Evolutionary conservation across 2,888 invertebrate genomes (phyloP).

Genomic region (Hylaea fasciaria): DNA sequence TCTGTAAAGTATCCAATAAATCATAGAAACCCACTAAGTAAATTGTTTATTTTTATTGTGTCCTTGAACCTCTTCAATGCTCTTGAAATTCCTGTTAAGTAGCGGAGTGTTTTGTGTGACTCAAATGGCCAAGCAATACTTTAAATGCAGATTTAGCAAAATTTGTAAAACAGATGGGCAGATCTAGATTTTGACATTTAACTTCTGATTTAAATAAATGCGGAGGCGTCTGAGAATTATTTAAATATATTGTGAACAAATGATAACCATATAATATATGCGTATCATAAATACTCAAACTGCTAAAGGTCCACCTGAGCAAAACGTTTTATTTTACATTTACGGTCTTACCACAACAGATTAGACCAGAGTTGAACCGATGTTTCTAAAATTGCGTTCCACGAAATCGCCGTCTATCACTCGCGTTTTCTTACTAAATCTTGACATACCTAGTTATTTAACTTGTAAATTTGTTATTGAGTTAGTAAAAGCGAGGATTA

Average conservation of each 20-base stretch:
- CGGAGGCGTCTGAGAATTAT: conserved; percentile 25
- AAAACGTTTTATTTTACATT: too few relatives aligned
- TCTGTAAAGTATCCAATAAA: too few relatives aligned
- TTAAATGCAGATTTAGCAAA: conserved; percentile 12
- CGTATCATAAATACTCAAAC: neutral
- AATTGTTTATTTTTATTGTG: neutral
- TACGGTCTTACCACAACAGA: too few relatives aligned
- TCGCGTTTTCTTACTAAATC: too few relatives aligned
- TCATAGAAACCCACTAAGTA: too few relatives aligned
- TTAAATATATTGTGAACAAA: conserved; percentile 20
- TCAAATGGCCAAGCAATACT: conserved; percentile 3
- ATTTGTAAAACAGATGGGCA: conserved; percentile 14
- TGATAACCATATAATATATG: neutral
- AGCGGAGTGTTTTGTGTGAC: conserved; percentile 5
- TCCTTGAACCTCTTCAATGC: neutral
- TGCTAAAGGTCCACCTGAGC: neutral
- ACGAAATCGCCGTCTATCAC: too few relatives aligned
- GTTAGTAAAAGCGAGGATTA: too few relatives aligned
- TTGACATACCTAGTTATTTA: too few relatives aligned
- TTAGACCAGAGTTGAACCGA: too few relatives aligned
- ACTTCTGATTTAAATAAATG: conserved; percentile 30
- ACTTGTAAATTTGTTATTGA: too few relatives aligned
- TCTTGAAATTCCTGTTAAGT: conserved; percentile 3
- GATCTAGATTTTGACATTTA: conserved; percentile 42
- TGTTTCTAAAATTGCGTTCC: too few relatives aligned